Evolutionary conservation across 2,113 vertebrate species (phyloP).

Genomic region (Ceyx melanurus): DNA sequence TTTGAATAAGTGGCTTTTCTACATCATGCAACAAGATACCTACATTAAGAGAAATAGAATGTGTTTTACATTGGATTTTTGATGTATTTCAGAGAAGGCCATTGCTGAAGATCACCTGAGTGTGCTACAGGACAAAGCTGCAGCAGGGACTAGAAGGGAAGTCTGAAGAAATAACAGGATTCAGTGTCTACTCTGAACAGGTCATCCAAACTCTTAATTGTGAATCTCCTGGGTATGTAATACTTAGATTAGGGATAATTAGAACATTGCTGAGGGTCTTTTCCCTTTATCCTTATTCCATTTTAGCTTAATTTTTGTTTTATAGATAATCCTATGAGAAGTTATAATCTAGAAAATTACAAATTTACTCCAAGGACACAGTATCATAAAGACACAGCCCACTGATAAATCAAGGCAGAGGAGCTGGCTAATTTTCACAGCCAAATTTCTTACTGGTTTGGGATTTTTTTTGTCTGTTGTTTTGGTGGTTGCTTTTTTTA

Average conservation of each 20-base stretch:
- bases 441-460: not conserved
- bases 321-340: not conserved
- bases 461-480: too few relatives aligned
- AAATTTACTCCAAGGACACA: not conserved
- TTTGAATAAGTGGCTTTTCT: not conserved
- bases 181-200: not conserved
- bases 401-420: not conserved
- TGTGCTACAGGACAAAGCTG: not conserved
- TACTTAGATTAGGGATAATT: not conserved
- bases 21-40: not conserved
- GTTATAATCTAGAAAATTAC: not conserved
- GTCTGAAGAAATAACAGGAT: not conserved
- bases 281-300: not conserved
- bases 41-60: not conserved
- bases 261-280: not conserved
- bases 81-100: not conserved
- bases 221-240: not conserved
- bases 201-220: not conserved
- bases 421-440: not conserved
- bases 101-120: not conserved
- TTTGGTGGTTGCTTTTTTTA: not conserved
- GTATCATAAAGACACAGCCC: not conserved
- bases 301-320: not conserved
- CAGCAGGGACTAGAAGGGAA: not conserved
- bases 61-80: not conserved